Conservation (phyloP, 2,888 invertebrate species). For the Stramonita haemastoma region DNA sequence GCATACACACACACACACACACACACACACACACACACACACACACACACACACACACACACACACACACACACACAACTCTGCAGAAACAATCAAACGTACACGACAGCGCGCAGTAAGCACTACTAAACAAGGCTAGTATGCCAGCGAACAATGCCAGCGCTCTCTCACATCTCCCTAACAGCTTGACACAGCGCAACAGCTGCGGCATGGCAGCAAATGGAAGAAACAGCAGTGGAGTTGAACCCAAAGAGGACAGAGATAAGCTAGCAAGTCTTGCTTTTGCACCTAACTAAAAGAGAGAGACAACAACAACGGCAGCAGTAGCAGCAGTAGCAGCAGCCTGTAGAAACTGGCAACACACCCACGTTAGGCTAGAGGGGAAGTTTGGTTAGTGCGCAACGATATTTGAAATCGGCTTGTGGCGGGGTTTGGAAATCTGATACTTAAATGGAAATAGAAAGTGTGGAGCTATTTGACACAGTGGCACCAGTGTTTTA, state of each 20-base stretch:
- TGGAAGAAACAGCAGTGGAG: background rate
- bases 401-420: too few species aligned
- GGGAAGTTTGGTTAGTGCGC: too few species aligned
- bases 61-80: background rate
- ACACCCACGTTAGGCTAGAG: too few species aligned
- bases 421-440: too few species aligned
- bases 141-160: background rate
- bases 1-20: background rate
- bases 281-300: background rate
- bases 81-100: background rate
- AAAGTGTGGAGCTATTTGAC: too few species aligned
- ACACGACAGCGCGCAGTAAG: background rate
- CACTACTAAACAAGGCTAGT: background rate
- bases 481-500: too few species aligned
- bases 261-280: too few species aligned
- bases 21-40: conserved; percentile 1
- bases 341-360: too few species aligned
- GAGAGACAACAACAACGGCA: background rate
- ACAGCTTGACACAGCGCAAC: background rate
- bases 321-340: too few species aligned
- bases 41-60: conserved; percentile 1
- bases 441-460: too few species aligned
- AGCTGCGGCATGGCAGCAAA: background rate
- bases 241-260: too few species aligned
- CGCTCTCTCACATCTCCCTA: background rate